Conservation (phyloP, 2,888 invertebrate species). For the Athetis lepigone region DNA sequence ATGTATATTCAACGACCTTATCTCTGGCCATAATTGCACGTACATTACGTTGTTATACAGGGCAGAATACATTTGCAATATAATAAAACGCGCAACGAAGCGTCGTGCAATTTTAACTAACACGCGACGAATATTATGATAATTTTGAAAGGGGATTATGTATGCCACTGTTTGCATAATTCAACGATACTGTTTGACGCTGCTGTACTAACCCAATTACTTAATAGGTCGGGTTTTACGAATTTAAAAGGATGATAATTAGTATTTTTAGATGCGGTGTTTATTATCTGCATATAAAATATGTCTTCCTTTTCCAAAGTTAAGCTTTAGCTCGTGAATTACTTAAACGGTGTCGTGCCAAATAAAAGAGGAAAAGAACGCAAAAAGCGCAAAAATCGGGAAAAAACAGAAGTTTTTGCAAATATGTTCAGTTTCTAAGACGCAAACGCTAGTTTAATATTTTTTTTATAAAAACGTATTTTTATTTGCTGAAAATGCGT, state of each 20-base stretch:
- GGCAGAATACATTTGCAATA: conserved; percentile 55
- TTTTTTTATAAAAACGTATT: too few relatives aligned
- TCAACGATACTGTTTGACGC: conserved; percentile 51
- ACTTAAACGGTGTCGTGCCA: too few relatives aligned
- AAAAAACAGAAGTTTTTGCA: too few relatives aligned
- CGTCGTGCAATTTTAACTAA: conserved; percentile 59
- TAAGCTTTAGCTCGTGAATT: too few relatives aligned
- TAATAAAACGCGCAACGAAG: conserved; percentile 52
- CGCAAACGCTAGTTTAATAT: too few relatives aligned
- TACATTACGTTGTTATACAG: conserved; percentile 44
- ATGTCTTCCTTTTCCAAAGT: too few relatives aligned
- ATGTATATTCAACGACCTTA: conserved; percentile 41
- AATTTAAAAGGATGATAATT: conserved; percentile 10
- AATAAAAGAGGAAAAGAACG: too few relatives aligned
- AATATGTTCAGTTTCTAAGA: too few relatives aligned
- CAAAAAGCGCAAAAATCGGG: too few relatives aligned
- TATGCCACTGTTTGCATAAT: conserved; percentile 58
- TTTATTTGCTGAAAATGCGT: too few relatives aligned
- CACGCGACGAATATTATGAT: conserved; percentile 61
- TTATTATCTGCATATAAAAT: too few relatives aligned
- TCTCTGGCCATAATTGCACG: conserved; percentile 47
- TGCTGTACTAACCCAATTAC: conserved; percentile 50
- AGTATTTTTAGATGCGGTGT: conserved; percentile 5
- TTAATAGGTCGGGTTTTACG: conserved; percentile 33
- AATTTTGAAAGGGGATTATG: conserved; percentile 59